These are phyloP conservation scores for Oxyura jamaicensis DNA, from an alignment of 2,113 vertebrate genomes.

Conservation along the genomic window DNA sequence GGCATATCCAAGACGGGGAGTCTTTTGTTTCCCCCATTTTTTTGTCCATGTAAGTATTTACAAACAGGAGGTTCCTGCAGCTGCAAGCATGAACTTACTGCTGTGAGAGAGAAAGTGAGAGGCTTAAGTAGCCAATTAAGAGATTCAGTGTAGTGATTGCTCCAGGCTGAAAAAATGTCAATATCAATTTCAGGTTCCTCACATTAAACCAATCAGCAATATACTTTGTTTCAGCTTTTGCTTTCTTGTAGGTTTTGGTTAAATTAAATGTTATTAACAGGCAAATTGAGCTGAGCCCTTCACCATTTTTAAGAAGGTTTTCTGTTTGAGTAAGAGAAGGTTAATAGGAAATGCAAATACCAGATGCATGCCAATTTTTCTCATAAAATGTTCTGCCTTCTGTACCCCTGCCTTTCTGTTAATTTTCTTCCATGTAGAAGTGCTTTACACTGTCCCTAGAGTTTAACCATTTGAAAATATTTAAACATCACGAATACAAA, in stretches of 20 bases:
- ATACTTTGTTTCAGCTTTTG: not conserved
- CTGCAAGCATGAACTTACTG: not conserved
- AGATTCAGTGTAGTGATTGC: not conserved
- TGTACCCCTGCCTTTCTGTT: not conserved
- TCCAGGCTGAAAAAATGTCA: slow-evolving; percentile 15
- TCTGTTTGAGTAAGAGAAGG: not conserved
- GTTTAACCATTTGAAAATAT: not conserved
- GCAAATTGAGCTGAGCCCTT: not conserved
- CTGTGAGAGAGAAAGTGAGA: slow-evolving; percentile 12
- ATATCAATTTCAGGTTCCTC: slow-evolving; percentile 9
- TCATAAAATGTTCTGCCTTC: not conserved
- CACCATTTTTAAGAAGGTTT: not conserved
- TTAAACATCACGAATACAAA: not conserved
- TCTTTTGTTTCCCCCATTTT: slow-evolving; percentile 19
- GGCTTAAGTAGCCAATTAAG: slow-evolving; percentile 7
- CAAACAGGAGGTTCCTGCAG: not conserved
- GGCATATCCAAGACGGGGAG: slow-evolving; percentile 3
- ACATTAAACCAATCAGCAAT: not conserved
- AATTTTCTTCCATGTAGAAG: not conserved
- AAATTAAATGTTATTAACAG: slow-evolving; percentile 48
- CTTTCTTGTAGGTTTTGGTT: slow-evolving; percentile 10
- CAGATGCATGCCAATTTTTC: not conserved
- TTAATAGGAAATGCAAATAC: slow-evolving; percentile 40
- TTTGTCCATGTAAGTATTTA: slow-evolving; percentile 3
- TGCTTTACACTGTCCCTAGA: not conserved